Conservation (phyloP, 2,113 vertebrate genomes). For the Trichomycterus rosablanca region DNA sequence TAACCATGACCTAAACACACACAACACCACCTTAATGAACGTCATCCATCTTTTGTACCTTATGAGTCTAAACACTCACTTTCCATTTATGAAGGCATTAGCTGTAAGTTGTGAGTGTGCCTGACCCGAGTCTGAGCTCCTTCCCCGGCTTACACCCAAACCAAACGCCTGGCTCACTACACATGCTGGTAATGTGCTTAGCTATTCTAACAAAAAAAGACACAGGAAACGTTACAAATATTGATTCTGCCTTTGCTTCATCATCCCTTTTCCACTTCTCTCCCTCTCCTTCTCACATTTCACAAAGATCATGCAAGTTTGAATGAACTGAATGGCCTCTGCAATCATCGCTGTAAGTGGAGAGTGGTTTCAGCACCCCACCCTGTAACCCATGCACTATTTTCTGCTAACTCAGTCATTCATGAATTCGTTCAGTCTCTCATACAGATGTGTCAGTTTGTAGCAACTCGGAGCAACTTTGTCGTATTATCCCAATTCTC, state of each 20-base stretch:
- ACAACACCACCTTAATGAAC: too few species aligned
- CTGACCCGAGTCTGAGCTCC: conserved; percentile 44
- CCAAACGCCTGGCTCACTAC: conserved; percentile 1
- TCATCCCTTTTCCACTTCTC: background rate
- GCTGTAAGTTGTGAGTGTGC: conserved; percentile 18
- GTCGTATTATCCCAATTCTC: conserved; percentile 4
- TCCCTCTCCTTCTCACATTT: background rate
- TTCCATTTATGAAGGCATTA: conserved; percentile 1
- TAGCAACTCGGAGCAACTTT: conserved; percentile 11
- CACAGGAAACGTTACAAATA: background rate
- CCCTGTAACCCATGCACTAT: conserved; percentile 21
- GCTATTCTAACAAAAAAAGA: background rate
- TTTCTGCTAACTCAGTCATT: conserved; percentile 1
- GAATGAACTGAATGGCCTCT: background rate
- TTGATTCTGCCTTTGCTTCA: conserved; percentile 7
- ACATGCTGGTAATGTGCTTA: background rate
- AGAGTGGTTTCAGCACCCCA: conserved; percentile 16
- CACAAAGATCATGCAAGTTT: background rate
- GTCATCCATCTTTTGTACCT: background rate
- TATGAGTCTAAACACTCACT: conserved; percentile 4
- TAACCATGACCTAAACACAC: too few species aligned
- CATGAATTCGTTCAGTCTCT: background rate
- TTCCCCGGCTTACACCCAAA: conserved; percentile 37
- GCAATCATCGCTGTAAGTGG: conserved; percentile 3
- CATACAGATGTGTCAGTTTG: conserved; percentile 15